These are phyloP conservation scores for Calliphora vicina DNA, from an alignment of 1,140 invertebrate species.

Conservation along the genomic window DNA sequence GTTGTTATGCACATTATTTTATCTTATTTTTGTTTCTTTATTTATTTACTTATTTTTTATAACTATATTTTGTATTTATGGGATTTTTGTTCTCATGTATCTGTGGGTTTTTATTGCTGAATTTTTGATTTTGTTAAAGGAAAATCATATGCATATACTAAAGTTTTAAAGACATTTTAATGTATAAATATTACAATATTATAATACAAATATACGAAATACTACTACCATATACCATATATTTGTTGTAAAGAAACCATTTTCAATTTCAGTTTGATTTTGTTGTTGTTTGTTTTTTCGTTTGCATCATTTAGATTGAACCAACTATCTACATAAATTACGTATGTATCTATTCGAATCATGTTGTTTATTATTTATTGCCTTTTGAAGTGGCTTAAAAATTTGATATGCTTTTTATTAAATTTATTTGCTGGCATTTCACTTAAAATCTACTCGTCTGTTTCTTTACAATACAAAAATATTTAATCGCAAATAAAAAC, in stretches of 20 bases:
- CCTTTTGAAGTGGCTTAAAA: background rate
- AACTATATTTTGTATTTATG: slow-evolving; percentile 14
- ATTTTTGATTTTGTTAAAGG: background rate
- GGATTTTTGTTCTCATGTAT: slow-evolving; percentile 17
- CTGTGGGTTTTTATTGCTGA: slow-evolving; percentile 20
- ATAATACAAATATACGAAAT: background rate
- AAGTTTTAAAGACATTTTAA: background rate
- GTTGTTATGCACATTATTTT: slow-evolving; percentile 11
- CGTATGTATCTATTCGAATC: too few species aligned
- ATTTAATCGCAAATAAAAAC: background rate
- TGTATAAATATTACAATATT: background rate
- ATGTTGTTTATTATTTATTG: background rate
- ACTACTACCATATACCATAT: too few species aligned
- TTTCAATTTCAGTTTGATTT: background rate
- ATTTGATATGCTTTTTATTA: slow-evolving; percentile 26
- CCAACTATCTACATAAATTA: background rate
- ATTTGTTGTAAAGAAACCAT: slow-evolving; percentile 27
- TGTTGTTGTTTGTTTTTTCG: background rate
- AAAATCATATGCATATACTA: slow-evolving; percentile 2
- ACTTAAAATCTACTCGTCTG: background rate
- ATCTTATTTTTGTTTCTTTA: background rate
- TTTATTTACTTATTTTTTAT: too few species aligned
- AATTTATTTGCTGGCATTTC: slow-evolving; percentile 4
- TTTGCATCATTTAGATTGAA: too few species aligned
- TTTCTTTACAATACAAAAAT: slow-evolving; percentile 15